Evolutionary conservation across 1,140 invertebrate genomes (phyloP).

Genomic region (Subanguina moxae): DNA sequence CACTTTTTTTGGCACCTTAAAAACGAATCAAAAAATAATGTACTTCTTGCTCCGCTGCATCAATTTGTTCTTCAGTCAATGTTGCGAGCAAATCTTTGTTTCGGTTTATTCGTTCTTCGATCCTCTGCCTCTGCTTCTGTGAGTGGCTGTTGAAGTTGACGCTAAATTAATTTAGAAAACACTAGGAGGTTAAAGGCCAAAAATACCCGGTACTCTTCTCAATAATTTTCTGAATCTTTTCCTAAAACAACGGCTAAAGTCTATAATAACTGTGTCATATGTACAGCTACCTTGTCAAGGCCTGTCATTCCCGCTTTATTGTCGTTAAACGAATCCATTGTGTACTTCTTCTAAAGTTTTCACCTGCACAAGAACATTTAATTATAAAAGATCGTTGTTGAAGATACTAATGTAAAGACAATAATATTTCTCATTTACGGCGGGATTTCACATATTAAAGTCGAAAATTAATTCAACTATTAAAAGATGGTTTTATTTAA

Average conservation of each 20-base stretch:
- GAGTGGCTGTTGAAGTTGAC: slow-evolving; percentile 34
- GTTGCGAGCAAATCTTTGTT: slow-evolving; percentile 12
- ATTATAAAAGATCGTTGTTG: too few relatives aligned
- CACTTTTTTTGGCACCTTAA: too few relatives aligned
- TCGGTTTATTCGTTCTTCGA: slow-evolving; percentile 30
- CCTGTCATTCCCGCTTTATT: slow-evolving; percentile 46
- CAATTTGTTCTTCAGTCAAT: slow-evolving; percentile 23
- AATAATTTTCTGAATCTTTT: slow-evolving; percentile 42
- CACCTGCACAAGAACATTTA: too few relatives aligned
- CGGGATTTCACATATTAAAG: too few relatives aligned
- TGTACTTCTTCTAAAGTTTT: too few relatives aligned
- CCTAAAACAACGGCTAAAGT: slow-evolving; percentile 36
- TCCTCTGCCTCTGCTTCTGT: slow-evolving; percentile 39
- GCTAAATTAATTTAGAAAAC: neutral
- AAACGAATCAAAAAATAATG: neutral
- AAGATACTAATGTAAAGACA: too few relatives aligned
- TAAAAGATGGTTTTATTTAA: too few relatives aligned
- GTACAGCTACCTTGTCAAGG: slow-evolving; percentile 34
- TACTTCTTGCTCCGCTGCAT: slow-evolving; percentile 18
- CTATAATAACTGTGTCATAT: slow-evolving; percentile 12
- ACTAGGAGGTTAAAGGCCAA: too few relatives aligned
- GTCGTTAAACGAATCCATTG: slow-evolving; percentile 26
- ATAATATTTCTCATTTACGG: too few relatives aligned
- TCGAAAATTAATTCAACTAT: too few relatives aligned
- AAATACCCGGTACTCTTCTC: slow-evolving; percentile 34